Conservation (phyloP, 2,888 invertebrate genomes). For the Minunthozetes semirufus region DNA sequence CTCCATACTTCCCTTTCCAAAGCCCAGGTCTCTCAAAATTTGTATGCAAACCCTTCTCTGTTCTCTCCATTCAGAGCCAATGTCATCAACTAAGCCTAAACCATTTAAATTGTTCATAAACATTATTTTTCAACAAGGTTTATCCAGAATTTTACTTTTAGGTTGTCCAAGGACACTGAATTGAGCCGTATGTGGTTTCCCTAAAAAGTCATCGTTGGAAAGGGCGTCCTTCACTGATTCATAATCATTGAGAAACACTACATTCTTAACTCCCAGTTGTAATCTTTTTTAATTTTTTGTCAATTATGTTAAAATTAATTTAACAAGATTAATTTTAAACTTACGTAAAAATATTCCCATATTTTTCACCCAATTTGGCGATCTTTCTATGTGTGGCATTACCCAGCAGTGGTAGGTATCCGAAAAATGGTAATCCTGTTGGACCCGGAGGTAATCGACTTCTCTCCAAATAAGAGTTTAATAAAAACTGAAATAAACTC, state of each 20-base stretch:
- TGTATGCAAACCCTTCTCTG: conserved; percentile 41
- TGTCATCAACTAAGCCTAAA: neutral
- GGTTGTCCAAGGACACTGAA: conserved; percentile 23
- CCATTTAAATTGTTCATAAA: too few species aligned
- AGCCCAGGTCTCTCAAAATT: conserved; percentile 40
- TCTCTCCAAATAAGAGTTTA: neutral
- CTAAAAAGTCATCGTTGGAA: conserved; percentile 34
- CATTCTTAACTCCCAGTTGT: conserved; percentile 36
- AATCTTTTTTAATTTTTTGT: conserved; percentile 24
- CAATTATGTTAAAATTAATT: neutral
- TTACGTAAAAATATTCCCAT: conserved; percentile 41
- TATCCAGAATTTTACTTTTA: conserved; percentile 36
- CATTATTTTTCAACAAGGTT: too few species aligned
- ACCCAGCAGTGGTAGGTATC: too few species aligned
- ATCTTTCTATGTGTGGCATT: conserved; percentile 37
- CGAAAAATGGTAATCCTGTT: conserved; percentile 41
- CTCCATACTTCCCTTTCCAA: conserved; percentile 41
- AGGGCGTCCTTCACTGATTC: conserved; percentile 40
- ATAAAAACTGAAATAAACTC: too few species aligned
- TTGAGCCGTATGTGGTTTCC: conserved; percentile 31
- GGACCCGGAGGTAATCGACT: conserved; percentile 41
- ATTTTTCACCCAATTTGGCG: conserved; percentile 36
- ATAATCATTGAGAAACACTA: conserved; percentile 39
- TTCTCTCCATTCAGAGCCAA: conserved; percentile 41
- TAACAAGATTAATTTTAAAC: neutral